These are phyloP conservation scores for Aldrovandia affinis DNA, from an alignment of 2,797 vertebrate species.

Conservation along the genomic window DNA sequence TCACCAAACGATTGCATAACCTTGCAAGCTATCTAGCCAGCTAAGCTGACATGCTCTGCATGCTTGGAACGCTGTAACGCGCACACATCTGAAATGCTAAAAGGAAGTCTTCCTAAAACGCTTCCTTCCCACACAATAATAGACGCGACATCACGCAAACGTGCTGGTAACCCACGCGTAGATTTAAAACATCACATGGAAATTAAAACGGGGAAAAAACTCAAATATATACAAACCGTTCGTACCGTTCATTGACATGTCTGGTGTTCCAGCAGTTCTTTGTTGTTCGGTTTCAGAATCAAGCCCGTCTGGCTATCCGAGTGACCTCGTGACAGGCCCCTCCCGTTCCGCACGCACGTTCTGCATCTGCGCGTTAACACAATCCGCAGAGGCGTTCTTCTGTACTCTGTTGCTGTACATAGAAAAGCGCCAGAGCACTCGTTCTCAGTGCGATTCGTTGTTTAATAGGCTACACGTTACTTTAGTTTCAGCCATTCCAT, in stretches of 20 bases:
- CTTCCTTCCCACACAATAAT: conserved; percentile 10
- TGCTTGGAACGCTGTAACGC: conserved; percentile 19
- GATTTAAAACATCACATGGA: conserved; percentile 8
- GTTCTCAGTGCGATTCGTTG: neutral
- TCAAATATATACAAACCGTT: neutral
- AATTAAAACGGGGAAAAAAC: conserved; percentile 16
- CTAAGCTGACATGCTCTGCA: neutral
- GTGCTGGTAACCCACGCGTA: neutral
- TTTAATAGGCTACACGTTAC: neutral
- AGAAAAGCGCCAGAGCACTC: neutral
- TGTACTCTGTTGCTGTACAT: neutral
- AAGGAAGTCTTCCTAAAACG: conserved; percentile 5
- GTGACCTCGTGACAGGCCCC: conserved; percentile 27
- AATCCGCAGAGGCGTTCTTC: conserved; percentile 10
- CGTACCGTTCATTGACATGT: conserved; percentile 24
- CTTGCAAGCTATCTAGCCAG: neutral
- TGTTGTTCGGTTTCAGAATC: neutral
- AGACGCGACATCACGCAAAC: neutral
- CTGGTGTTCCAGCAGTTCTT: conserved; percentile 22
- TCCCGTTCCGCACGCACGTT: conserved; percentile 38
- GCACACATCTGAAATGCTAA: neutral
- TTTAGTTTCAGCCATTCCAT: neutral
- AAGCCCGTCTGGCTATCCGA: neutral
- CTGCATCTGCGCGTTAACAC: conserved; percentile 32
- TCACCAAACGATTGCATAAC: neutral